These are phyloP conservation scores for Stenolophus ochropezus DNA, from an alignment of 2,888 invertebrate species.

Conservation along the genomic window DNA sequence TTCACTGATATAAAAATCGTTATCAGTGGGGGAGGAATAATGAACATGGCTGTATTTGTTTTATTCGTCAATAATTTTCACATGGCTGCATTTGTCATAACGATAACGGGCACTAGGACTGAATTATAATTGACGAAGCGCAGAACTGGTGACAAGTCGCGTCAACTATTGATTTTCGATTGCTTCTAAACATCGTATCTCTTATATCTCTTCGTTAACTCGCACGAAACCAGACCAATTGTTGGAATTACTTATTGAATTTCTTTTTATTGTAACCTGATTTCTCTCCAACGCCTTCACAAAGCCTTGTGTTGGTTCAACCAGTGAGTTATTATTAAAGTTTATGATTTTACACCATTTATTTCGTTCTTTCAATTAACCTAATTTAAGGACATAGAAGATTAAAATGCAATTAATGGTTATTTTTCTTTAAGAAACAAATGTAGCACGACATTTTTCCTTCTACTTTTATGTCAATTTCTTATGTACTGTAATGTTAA, in stretches of 20 bases:
- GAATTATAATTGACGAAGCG: slow-evolving; percentile 12
- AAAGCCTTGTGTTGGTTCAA: not conserved
- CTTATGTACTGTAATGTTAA: too few relatives aligned
- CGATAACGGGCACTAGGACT: not conserved
- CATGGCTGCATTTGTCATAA: not conserved
- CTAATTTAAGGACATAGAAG: too few relatives aligned
- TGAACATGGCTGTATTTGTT: not conserved
- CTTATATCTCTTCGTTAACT: not conserved
- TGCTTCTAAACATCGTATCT: not conserved
- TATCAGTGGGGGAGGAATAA: not conserved
- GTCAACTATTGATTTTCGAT: slow-evolving; percentile 22
- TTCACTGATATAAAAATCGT: not conserved
- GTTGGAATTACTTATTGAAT: slow-evolving; percentile 3
- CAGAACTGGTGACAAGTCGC: not conserved
- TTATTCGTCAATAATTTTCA: slow-evolving; percentile 21
- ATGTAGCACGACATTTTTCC: too few relatives aligned
- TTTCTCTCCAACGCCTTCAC: slow-evolving; percentile 48
- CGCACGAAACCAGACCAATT: not conserved
- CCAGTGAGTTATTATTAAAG: too few relatives aligned
- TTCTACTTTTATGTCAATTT: too few relatives aligned
- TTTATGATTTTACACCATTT: too few relatives aligned
- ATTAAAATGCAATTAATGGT: too few relatives aligned
- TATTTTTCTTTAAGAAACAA: too few relatives aligned
- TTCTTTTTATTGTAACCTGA: slow-evolving; percentile 35
- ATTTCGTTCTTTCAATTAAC: too few relatives aligned